Base-by-base conservation (phyloP, 1,140 invertebrate species). In the Araneus ventricosus region DNA sequence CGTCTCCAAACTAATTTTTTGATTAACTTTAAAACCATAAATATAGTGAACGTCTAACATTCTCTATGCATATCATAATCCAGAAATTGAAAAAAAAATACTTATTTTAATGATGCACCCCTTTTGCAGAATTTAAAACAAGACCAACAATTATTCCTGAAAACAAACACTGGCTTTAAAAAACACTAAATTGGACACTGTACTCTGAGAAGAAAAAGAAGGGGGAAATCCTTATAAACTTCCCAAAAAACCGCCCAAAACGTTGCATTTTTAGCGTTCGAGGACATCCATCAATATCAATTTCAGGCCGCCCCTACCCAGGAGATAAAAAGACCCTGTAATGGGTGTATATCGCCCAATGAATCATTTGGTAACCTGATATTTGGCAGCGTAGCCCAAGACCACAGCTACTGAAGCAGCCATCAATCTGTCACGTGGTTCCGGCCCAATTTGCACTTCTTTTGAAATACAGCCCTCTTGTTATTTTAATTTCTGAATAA, bases 261-360 rank as follows among this genome's bases (percentile, higher is more conserved):
- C 24, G 34, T 30, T 80, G 30, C 75, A 24, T 39, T 80, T 34
- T n/a, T 63, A 63, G 61, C 61, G 6, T 63, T 41, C 2, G n/a
- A 52, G 39, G 39, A 52, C 80, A 84, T 22, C 80, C 41, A 84
- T 84, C 80, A n/a, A 84, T 84, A 84, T 84, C 41, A 52, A n/a
- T 84, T 84, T 84, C 24, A 27, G 7, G 27, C 80, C 10, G 6
- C 10, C 39, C 37, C 52, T 17, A 14, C 41, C 22, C 41, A 14
- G 22, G n/a, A 24, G 39, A 45, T 39, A 84, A 84, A 79, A 79
- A 37, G 75, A 79, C 14, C 10, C 75, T 20, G 14, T 84, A 84
- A 84, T 52, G 27, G 80, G 17, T 84, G 80, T 84, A 22, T 84
- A 41, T 84, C 6, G 39, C 17, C 37, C 41, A 57, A 84, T 84